phyloP scores from a whole-genome alignment of 37 sponge, comb jelly and placozoan genomes.

The Hexactinellida sp. region DNA sequence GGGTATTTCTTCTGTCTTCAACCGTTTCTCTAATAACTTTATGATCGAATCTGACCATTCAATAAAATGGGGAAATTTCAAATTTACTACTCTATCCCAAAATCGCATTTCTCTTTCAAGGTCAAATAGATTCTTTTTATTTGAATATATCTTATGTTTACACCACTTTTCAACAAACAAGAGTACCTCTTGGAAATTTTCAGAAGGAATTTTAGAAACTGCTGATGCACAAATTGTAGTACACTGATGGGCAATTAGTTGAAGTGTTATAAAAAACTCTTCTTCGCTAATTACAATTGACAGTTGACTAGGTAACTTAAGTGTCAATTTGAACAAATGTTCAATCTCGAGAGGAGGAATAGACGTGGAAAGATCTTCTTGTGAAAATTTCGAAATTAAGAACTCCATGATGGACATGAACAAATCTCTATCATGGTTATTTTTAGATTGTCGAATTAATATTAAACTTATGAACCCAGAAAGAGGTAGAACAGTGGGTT shows the following conservation, averaged over 20 bases:
- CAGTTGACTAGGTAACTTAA: neutral
- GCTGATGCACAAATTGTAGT: neutral
- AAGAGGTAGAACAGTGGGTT: neutral
- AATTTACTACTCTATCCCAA: neutral
- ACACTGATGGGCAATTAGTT: neutral
- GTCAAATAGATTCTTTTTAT: too few species aligned
- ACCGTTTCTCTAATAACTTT: neutral
- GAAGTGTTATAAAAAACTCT: neutral
- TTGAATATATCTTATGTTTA: neutral
- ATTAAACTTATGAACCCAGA: neutral
- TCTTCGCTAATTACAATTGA: neutral
- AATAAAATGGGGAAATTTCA: neutral
- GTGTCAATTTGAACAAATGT: neutral
- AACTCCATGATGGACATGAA: neutral
- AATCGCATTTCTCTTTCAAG: neutral
- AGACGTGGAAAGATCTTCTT: neutral
- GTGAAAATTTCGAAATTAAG: neutral
- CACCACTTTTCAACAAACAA: neutral
- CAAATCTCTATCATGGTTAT: neutral
- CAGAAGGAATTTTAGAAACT: neutral
- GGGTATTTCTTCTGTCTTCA: neutral
- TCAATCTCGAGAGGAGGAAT: neutral
- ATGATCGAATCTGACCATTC: neutral
- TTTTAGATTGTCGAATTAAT: neutral
- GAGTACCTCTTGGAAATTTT: neutral